Evolutionary conservation across 2,888 invertebrate genomes (phyloP), one percentile per base, ranked within the genome.

Genomic region (Perizoma affinitatum): DNA sequence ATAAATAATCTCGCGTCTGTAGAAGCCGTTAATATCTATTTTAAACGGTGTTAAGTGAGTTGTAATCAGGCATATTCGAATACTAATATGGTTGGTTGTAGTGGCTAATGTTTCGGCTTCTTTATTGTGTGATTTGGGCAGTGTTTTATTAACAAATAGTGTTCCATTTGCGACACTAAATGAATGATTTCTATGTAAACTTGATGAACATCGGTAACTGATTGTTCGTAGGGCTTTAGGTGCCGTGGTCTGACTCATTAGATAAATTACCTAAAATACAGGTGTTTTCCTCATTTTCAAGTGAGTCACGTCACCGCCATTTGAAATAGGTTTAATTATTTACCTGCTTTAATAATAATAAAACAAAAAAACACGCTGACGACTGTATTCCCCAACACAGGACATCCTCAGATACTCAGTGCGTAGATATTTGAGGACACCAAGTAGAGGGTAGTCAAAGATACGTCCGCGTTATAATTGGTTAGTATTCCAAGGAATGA

Each of bases 1-100:
- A 86, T 84, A 82, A 84, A 85, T 83, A 78, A 77, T 83, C 82
- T 84, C 78, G 70, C 81, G 76, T 81, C 76, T 75, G 76, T 72
- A 71, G 77, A 73, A 77, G 76, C 77, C 77, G 83, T 78, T 86
- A 87, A 88, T 79, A 79, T 75, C 78, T 78, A 76, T 75, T 82
- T 78, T 76, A 84, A 85, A 82, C 77, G 78, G 61, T 75, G 74
- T 76, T 80, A 80, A 78, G 78, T 76, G 75, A 78, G 75, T 65
- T 68, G 75, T 79, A 74, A 76, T 76, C 69, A 73, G 65, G 50
- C 73, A 65, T 73, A 69, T 69, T 71, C 66, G 71, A 66, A 71
- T 75, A 69, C 82, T 73, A 68, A 81, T 78, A 73, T 65, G 73
- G 72, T 52, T 54, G 53, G 51, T 50, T 53, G 53, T 43, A 47